Evolutionary conservation across 2,113 vertebrate genomes (phyloP).

Genomic region (Etia nguti): DNA sequence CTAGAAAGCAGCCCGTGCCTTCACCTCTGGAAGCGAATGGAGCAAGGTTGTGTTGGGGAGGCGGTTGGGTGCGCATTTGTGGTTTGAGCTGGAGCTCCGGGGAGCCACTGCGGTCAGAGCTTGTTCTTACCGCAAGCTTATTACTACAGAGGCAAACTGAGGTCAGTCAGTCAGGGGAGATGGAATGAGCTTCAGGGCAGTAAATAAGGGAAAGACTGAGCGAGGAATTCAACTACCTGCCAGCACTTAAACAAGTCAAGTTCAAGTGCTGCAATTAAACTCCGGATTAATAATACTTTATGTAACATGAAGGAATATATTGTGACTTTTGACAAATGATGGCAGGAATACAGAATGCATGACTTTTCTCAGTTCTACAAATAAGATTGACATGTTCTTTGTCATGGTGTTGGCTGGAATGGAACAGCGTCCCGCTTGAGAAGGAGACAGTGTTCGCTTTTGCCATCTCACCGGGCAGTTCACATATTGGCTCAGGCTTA

Average conservation of each 20-base stretch:
- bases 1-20: not conserved
- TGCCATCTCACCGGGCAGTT: not conserved
- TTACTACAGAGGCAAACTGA: conserved; percentile 17
- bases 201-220: not conserved
- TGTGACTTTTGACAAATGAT: not conserved
- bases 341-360: not conserved
- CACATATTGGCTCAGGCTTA: not conserved
- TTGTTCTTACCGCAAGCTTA: not conserved
- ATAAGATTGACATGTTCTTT: not conserved
- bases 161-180: not conserved
- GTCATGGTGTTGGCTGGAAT: not conserved
- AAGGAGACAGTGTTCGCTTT: not conserved
- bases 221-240: not conserved
- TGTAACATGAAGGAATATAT: not conserved
- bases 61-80: not conserved
- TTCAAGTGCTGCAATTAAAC: not conserved
- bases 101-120: conserved; percentile 17
- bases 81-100: not conserved
- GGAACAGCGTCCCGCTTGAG: not conserved
- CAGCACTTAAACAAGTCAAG: not conserved
- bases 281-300: not conserved
- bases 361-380: not conserved
- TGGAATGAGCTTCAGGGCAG: not conserved
- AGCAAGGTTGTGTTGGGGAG: not conserved
- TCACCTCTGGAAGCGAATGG: not conserved